These are phyloP conservation scores for Sclerodermus sp. DNA, from an alignment of 2,888 invertebrate species.

Conservation along the genomic window DNA sequence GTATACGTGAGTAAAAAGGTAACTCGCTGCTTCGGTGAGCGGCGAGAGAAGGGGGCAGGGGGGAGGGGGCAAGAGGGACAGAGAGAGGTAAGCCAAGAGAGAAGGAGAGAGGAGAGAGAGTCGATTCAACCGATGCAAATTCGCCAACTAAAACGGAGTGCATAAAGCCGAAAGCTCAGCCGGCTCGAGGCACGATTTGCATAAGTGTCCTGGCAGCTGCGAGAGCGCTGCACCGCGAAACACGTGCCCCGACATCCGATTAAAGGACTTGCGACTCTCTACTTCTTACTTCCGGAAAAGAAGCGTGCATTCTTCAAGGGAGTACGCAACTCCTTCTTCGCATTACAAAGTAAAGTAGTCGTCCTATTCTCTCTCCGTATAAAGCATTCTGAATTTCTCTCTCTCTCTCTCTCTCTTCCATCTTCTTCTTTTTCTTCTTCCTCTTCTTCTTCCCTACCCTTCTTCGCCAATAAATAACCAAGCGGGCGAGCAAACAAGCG, in stretches of 20 bases:
- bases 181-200: constrained; percentile 47
- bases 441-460: no score
- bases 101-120: constrained; percentile 10
- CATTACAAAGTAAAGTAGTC: no score
- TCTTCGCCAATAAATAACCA: no score
- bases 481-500: no score
- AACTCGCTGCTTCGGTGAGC: constrained; percentile 6
- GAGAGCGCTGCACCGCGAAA: constrained; percentile 39
- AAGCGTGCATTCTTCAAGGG: no score
- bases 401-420: no score
- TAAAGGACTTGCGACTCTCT: constrained; percentile 39
- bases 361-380: no score
- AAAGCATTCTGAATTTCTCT: no score
- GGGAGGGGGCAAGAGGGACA: constrained; percentile 27
- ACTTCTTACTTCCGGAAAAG: constrained; percentile 32
- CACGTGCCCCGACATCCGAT: constrained; percentile 51
- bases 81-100: constrained; percentile 23
- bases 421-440: no score
- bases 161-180: constrained; percentile 52
- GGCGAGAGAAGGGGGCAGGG: neutral
- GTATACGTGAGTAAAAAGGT: constrained; percentile 29
- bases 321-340: no score
- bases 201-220: constrained; percentile 55
- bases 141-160: constrained; percentile 45
- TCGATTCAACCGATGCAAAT: constrained; percentile 52